Percentiles rank a stretch among this genome's conserved stretches.
These are phyloP conservation scores for Palythoa heliodiscus DNA, from an alignment of 92 coral and sea anemone genomes.

Conservation along the genomic window DNA sequence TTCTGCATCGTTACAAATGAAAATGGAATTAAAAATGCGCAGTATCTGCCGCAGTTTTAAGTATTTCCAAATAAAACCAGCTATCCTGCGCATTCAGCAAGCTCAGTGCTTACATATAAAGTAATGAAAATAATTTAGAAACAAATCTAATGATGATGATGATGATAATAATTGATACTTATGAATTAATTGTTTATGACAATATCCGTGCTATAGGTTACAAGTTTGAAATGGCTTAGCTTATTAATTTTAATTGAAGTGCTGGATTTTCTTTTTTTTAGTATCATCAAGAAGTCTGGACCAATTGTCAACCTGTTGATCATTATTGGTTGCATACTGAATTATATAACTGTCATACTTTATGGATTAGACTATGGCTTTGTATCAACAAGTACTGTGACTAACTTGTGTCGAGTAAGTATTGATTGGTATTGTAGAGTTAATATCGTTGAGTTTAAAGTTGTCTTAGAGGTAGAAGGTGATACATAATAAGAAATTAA, in stretches of 20 bases:
- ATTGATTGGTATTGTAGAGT: neutral
- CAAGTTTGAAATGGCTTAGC: neutral
- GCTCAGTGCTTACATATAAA: no score
- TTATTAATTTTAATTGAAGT: neutral
- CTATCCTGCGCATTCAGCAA: no score
- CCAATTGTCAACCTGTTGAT: conserved; percentile 81
- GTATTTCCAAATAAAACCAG: no score
- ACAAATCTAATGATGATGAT: no score
- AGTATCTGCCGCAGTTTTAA: no score
- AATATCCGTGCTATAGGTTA: neutral
- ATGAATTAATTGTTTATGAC: neutral
- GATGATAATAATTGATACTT: neutral
- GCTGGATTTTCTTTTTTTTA: conserved; percentile 14
- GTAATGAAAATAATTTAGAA: no score
- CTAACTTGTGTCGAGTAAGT: conserved; percentile 82
- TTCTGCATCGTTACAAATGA: no score
- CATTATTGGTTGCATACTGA: conserved; percentile 85
- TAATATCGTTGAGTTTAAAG: neutral
- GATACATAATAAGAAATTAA: no score
- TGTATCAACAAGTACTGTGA: conserved; percentile 57
- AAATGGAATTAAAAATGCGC: no score
- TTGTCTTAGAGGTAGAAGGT: no score
- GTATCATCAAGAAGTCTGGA: conserved; percentile 77
- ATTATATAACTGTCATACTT: conserved; percentile 85
- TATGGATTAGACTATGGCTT: conserved; percentile 87